Evolutionary conservation across 2,888 invertebrate species (phyloP).

Genomic region (Zhuqinia jingwanae): DNA sequence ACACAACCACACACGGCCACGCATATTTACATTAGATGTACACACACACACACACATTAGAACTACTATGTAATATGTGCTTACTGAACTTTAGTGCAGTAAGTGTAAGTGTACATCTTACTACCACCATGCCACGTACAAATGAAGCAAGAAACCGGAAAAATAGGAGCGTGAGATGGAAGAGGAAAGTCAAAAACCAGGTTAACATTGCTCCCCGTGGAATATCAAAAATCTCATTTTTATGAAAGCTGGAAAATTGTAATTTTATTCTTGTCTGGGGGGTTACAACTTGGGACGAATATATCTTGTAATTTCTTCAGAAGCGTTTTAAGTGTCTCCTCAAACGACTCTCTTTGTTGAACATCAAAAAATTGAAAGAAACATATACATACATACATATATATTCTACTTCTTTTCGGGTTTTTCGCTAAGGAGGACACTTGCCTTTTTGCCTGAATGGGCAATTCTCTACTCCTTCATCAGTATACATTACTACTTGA

Average conservation of each 20-base stretch:
- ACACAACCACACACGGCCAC: too few species aligned
- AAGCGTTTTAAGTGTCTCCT: slow-evolving; percentile 67
- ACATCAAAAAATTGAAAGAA: slow-evolving; percentile 29
- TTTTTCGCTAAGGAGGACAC: background rate
- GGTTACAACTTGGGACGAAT: slow-evolving; percentile 69
- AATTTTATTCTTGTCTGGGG: slow-evolving; percentile 70
- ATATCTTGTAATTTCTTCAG: slow-evolving; percentile 69
- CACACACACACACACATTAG: background rate
- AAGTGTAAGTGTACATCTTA: background rate
- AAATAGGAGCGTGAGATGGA: slow-evolving; percentile 48
- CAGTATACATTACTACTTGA: background rate
- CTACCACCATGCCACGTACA: background rate
- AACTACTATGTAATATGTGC: background rate
- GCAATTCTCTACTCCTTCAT: background rate
- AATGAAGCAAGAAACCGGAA: background rate
- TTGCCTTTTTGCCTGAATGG: background rate
- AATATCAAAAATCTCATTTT: slow-evolving; percentile 71
- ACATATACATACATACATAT: too few species aligned
- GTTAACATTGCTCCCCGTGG: slow-evolving; percentile 68
- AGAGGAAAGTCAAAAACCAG: slow-evolving; percentile 63
- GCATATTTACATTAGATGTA: too few species aligned
- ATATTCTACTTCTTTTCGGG: too few species aligned
- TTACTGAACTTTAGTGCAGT: background rate
- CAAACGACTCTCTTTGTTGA: slow-evolving; percentile 47
- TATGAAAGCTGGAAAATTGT: slow-evolving; percentile 71